phyloP scores from a whole-genome alignment of 2,113 vertebrate genomes.

The Serinus canaria region DNA sequence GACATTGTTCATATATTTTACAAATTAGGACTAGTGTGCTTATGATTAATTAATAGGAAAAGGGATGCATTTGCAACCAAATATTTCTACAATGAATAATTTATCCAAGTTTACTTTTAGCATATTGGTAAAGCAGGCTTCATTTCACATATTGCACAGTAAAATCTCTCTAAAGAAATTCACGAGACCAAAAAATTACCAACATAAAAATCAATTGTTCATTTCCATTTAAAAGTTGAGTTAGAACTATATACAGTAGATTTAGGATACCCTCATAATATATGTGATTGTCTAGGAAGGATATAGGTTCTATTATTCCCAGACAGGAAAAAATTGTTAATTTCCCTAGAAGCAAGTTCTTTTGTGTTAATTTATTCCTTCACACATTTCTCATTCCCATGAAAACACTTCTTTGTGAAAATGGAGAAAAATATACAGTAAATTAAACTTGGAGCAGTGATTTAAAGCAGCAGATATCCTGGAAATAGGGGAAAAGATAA shows the following conservation, averaged over 20 bases:
- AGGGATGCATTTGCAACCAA: constrained; percentile 3
- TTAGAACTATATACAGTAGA: neutral
- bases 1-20: neutral
- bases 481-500: neutral
- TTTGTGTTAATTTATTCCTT: constrained; percentile 50
- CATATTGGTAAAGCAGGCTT: constrained; percentile 2
- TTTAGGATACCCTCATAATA: neutral
- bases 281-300: neutral
- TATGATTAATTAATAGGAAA: constrained; percentile 53
- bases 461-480: constrained; percentile 10
- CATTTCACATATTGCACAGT: neutral
- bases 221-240: constrained; percentile 20
- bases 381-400: neutral
- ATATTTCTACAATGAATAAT: constrained; percentile 54
- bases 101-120: constrained; percentile 35
- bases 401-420: neutral
- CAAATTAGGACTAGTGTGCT: neutral
- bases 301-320: neutral
- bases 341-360: neutral
- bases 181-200: neutral
- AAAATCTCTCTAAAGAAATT: constrained; percentile 1
- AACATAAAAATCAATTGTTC: constrained; percentile 35
- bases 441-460: neutral
- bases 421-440: neutral
- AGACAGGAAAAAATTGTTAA: neutral